Evolutionary conservation across 2,888 invertebrate species (phyloP).

Genomic region (Apantesis nais): DNA sequence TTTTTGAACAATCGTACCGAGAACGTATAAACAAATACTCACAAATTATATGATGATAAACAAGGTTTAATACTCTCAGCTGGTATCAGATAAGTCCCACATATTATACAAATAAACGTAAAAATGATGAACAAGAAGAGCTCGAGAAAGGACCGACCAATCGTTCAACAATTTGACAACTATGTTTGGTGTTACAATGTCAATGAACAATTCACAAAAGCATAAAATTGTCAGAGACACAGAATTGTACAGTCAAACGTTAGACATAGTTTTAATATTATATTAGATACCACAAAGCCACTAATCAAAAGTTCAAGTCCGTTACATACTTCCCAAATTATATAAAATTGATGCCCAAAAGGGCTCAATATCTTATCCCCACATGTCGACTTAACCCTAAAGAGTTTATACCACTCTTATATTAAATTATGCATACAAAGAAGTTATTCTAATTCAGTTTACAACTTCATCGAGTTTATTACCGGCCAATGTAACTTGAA

Average conservation of each 20-base stretch:
- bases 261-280: no score
- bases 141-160: constrained; percentile 68
- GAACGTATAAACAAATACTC: constrained; percentile 54
- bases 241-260: neutral
- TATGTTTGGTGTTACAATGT: constrained; percentile 16
- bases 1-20: constrained; percentile 27
- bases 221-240: neutral
- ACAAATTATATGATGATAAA: constrained; percentile 61
- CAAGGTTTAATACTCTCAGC: constrained; percentile 63
- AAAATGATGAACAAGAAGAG: constrained; percentile 65
- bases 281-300: no score
- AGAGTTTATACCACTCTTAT: neutral
- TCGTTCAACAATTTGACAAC: constrained; percentile 60
- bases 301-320: no score
- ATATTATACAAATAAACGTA: constrained; percentile 74
- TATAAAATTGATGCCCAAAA: neutral
- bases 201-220: neutral
- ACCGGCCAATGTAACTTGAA: constrained; percentile 39
- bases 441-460: constrained; percentile 13
- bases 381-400: neutral
- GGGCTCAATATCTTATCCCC: neutral
- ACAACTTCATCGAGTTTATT: constrained; percentile 24
- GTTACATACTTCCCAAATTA: neutral
- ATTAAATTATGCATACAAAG: constrained; percentile 3
- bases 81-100: constrained; percentile 66